These are phyloP conservation scores for Crematogaster levior DNA, from an alignment of 2,888 invertebrate genomes.

Conservation along the genomic window DNA sequence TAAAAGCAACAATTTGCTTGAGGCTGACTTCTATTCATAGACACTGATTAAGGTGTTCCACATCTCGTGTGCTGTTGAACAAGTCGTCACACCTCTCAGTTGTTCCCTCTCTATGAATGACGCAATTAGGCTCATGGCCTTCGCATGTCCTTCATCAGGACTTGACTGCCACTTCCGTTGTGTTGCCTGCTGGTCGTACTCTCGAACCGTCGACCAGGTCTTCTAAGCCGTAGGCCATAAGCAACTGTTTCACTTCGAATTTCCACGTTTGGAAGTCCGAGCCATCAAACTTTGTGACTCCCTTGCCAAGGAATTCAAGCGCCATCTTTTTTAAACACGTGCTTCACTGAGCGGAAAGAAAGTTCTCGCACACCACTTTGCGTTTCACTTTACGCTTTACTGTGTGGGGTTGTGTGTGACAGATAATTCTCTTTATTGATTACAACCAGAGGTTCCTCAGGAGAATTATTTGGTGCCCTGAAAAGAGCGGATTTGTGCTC, in stretches of 20 bases:
- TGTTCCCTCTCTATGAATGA: neutral
- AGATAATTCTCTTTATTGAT: too few relatives aligned
- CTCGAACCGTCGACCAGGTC: neutral
- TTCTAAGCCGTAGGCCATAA: neutral
- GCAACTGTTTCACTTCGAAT: neutral
- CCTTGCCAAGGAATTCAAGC: neutral
- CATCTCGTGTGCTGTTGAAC: neutral
- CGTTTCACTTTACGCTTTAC: too few relatives aligned
- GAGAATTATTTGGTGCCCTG: too few relatives aligned
- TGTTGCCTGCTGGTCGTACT: neutral
- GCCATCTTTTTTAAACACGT: neutral
- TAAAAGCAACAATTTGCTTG: neutral
- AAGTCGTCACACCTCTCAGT: neutral
- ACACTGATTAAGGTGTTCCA: neutral
- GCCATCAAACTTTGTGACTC: neutral
- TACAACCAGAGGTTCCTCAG: too few relatives aligned
- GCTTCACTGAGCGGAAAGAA: too few relatives aligned
- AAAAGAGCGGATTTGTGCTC: too few relatives aligned
- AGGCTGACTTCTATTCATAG: neutral
- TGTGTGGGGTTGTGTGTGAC: too few relatives aligned
- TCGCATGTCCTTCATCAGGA: neutral
- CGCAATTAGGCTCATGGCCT: neutral
- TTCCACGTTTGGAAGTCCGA: neutral
- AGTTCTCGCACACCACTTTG: too few relatives aligned
- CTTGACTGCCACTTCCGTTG: neutral